Conservation (phyloP, 2,113 vertebrate genomes). For the Nestor notabilis region DNA sequence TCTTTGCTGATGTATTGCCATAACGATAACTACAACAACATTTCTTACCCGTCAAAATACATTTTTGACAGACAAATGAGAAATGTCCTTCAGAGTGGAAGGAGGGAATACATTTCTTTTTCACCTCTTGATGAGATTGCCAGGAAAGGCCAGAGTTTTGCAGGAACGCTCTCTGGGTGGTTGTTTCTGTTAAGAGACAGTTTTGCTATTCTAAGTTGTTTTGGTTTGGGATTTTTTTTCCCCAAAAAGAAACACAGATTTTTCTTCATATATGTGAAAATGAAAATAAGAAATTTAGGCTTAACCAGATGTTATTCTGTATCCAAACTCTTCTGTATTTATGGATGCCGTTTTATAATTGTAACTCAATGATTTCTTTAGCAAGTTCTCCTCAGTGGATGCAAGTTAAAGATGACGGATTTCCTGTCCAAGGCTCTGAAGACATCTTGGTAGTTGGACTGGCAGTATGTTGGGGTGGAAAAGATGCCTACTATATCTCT, state of each 20-base stretch:
- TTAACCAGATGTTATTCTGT: not conserved
- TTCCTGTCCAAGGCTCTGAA: slow-evolving; percentile 81
- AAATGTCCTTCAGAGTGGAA: not conserved
- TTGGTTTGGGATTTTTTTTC: not conserved
- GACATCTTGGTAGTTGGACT: slow-evolving; percentile 86
- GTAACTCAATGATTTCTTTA: slow-evolving; percentile 38
- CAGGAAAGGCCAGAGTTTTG: not conserved
- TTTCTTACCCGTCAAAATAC: not conserved
- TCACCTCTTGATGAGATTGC: not conserved
- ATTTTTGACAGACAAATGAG: not conserved
- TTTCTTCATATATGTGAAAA: not conserved
- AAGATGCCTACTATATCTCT: slow-evolving; percentile 93
- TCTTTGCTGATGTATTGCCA: not conserved
- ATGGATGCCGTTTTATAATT: not conserved
- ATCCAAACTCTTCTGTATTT: not conserved
- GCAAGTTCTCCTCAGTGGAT: slow-evolving; percentile 36
- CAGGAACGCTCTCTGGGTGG: not conserved
- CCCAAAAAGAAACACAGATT: not conserved
- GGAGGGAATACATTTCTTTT: not conserved
- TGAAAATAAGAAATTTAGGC: not conserved
- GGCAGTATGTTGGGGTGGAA: slow-evolving; percentile 93
- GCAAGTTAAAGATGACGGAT: slow-evolving; percentile 73
- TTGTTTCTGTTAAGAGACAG: not conserved
- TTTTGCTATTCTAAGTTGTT: not conserved
- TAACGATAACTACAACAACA: not conserved